A percentile compares a stretch with the other conserved stretches of the same genome.
Conservation (phyloP, 2,113 vertebrate species). For the Agelaius tricolor region DNA sequence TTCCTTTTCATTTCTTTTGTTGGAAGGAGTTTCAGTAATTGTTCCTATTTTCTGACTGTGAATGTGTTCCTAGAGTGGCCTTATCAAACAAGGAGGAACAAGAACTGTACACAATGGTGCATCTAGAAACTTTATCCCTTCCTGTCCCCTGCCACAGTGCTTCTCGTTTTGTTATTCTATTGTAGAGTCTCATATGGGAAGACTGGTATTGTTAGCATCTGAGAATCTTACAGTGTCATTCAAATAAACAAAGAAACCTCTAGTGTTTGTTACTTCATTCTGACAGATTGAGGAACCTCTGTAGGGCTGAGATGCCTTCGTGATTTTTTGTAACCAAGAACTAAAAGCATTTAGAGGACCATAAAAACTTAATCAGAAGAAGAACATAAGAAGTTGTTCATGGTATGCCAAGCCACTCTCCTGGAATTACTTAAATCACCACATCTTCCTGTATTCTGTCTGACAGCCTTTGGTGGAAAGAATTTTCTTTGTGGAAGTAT, state of each 20-base stretch:
- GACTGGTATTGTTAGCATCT: background rate
- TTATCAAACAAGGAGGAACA: background rate
- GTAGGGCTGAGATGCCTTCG: background rate
- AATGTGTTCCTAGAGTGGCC: background rate
- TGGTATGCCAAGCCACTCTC: background rate
- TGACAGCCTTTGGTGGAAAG: background rate
- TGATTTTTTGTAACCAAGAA: constrained; percentile 1
- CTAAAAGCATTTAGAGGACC: background rate
- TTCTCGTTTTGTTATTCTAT: background rate
- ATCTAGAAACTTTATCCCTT: background rate
- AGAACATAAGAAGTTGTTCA: background rate
- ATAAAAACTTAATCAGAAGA: background rate
- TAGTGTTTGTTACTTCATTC: background rate
- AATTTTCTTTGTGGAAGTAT: background rate
- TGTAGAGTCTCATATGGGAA: background rate
- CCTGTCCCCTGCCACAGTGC: background rate
- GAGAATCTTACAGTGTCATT: background rate
- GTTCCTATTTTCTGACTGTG: background rate
- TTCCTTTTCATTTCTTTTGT: background rate
- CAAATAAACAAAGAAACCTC: background rate
- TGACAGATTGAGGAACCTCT: background rate
- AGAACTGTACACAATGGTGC: background rate
- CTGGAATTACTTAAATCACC: background rate
- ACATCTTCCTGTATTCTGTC: background rate
- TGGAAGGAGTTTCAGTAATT: background rate